A percentile compares a stretch with the other conserved stretches of the same genome.
phyloP scores from a whole-genome alignment of 2,888 invertebrate genomes.

The Nipponacmea schrenckii region DNA sequence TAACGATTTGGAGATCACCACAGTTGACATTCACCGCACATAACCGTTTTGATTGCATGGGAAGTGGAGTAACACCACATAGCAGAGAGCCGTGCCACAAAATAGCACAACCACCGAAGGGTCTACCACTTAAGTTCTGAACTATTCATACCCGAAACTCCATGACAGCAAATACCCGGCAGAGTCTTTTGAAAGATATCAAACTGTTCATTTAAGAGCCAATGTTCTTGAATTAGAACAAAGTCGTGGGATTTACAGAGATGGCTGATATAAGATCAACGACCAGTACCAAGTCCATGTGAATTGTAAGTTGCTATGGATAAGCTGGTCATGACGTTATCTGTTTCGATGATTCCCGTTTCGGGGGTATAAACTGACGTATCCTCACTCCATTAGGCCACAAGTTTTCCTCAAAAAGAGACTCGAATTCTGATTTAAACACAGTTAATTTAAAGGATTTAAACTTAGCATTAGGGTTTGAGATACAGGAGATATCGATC shows the following conservation, averaged over 20 bases:
- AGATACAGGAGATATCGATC: neutral
- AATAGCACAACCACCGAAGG: neutral
- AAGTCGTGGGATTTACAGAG: neutral
- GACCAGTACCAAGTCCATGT: neutral
- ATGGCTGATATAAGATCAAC: neutral
- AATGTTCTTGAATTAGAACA: neutral
- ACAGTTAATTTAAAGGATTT: neutral
- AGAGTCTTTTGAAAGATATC: neutral
- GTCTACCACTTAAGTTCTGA: neutral
- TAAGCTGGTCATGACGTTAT: too few species aligned
- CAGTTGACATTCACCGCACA: neutral
- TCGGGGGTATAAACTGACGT: neutral
- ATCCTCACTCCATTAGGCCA: neutral
- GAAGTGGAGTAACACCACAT: neutral
- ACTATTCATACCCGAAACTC: neutral
- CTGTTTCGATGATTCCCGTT: too few species aligned
- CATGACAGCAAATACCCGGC: neutral
- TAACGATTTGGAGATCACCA: neutral
- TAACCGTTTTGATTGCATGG: neutral
- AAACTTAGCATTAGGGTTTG: neutral
- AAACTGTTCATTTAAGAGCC: neutral
- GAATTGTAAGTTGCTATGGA: neutral
- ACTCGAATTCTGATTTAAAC: neutral
- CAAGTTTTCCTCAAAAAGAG: neutral
- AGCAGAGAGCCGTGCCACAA: neutral